These are phyloP conservation scores for Dasysyrphus tricinctus DNA, from an alignment of 2,888 invertebrate species.

Conservation along the genomic window DNA sequence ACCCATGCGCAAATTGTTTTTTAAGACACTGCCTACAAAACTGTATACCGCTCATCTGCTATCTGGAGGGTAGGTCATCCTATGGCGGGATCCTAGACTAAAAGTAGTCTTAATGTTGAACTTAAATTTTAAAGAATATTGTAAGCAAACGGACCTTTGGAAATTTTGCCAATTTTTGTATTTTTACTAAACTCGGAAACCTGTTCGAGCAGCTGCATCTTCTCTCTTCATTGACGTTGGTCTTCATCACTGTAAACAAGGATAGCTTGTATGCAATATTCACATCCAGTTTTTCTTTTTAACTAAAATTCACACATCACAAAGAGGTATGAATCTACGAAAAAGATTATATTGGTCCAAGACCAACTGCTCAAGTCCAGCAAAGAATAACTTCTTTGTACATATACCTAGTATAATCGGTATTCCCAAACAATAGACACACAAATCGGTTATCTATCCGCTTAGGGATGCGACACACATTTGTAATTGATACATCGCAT, in stretches of 20 bases:
- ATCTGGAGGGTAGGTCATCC: too few species aligned
- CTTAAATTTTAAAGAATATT: too few species aligned
- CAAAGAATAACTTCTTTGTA: neutral
- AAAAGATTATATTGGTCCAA: slow-evolving; percentile 10
- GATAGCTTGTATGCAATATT: neutral
- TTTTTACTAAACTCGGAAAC: neutral
- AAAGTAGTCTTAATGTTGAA: too few species aligned
- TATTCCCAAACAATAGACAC: slow-evolving; percentile 23
- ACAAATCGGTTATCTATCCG: slow-evolving; percentile 36
- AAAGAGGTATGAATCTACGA: neutral
- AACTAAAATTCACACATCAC: neutral
- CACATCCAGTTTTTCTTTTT: neutral
- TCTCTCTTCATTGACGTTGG: neutral
- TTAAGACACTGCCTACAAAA: too few species aligned
- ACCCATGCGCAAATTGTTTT: too few species aligned
- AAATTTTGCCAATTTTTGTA: too few species aligned
- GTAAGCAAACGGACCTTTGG: too few species aligned
- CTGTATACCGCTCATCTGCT: too few species aligned
- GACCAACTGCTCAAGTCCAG: neutral
- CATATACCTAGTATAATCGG: neutral
- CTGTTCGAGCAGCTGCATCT: neutral
- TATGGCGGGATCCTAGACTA: too few species aligned
- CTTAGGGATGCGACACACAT: slow-evolving; percentile 33
- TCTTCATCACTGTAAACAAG: neutral
- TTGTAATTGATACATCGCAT: slow-evolving; percentile 74